phyloP scores from a whole-genome alignment of 2,113 vertebrate species.

The Seriola aureovittata region DNA sequence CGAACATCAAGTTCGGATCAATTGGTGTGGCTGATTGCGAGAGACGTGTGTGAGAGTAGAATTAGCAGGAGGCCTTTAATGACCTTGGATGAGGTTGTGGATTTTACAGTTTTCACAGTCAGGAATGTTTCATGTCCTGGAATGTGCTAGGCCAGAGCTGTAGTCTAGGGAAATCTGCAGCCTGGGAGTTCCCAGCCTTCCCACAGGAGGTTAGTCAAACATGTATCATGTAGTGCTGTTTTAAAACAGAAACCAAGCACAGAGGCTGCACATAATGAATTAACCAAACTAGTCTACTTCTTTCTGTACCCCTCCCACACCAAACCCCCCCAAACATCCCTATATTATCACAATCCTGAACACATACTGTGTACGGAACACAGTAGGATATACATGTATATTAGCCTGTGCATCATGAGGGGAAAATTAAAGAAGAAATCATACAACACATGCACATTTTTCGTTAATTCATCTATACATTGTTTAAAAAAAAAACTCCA shows the following conservation, averaged over 20 bases:
- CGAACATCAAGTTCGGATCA: no score
- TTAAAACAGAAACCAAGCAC: not conserved
- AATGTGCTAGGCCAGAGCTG: not conserved
- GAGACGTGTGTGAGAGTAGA: not conserved
- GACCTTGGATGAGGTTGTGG: not conserved
- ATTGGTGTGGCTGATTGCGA: not conserved
- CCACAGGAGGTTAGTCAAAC: constrained; percentile 31
- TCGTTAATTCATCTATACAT: not conserved
- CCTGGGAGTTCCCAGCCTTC: constrained; percentile 10
- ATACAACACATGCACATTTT: not conserved
- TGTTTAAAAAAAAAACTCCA: no score
- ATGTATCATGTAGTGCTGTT: constrained; percentile 27
- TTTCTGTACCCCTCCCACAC: not conserved
- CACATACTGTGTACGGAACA: no score
- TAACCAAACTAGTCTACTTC: not conserved
- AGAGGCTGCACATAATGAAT: not conserved
- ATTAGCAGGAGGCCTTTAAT: not conserved
- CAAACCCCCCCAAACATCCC: no score
- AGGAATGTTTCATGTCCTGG: not conserved
- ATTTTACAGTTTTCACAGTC: not conserved
- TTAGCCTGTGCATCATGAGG: no score
- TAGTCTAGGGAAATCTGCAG: not conserved
- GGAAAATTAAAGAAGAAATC: no score
- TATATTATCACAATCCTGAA: no score
- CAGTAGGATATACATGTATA: no score